phyloP scores from a whole-genome alignment of 2,797 vertebrate species.

The Microctenopoma lineatum region DNA sequence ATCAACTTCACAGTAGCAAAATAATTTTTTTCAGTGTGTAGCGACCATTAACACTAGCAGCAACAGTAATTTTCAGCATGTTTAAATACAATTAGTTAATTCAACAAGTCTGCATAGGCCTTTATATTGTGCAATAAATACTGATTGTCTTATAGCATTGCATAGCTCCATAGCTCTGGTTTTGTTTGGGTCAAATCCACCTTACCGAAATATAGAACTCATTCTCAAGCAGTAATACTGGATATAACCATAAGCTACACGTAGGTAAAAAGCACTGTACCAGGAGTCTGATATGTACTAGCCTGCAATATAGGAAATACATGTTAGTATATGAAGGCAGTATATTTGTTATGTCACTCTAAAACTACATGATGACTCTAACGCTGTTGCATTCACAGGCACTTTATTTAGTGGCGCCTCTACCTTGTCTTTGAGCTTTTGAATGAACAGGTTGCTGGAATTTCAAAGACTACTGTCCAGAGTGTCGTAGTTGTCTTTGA shows the following conservation, averaged over 20 bases:
- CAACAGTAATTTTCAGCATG: slow-evolving; percentile 17
- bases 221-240: slow-evolving; percentile 51
- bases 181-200: slow-evolving; percentile 68
- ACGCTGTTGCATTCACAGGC: slow-evolving; percentile 33
- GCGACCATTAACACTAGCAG: slow-evolving; percentile 19
- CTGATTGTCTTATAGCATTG: slow-evolving; percentile 77
- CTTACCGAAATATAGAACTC: slow-evolving; percentile 11
- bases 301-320: slow-evolving; percentile 45
- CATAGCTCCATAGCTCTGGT: slow-evolving; percentile 49
- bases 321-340: slow-evolving; percentile 55
- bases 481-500: slow-evolving; percentile 98
- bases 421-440: slow-evolving; percentile 10
- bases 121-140: slow-evolving; percentile 72
- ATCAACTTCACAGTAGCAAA: slow-evolving; percentile 8
- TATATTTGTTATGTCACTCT: slow-evolving; percentile 41
- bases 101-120: slow-evolving; percentile 60
- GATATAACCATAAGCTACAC: slow-evolving; percentile 22
- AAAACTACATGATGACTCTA: slow-evolving; percentile 1
- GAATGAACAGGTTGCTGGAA: background rate
- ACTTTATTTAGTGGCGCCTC: slow-evolving; percentile 41
- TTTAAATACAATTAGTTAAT: slow-evolving; percentile 40
- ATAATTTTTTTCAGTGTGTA: slow-evolving; percentile 9
- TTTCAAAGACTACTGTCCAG: slow-evolving; percentile 92
- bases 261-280: slow-evolving; percentile 36
- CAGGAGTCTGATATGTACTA: slow-evolving; percentile 54